Evolutionary conservation across 2,113 vertebrate genomes (phyloP).

Genomic region (Saccopteryx leptura): DNA sequence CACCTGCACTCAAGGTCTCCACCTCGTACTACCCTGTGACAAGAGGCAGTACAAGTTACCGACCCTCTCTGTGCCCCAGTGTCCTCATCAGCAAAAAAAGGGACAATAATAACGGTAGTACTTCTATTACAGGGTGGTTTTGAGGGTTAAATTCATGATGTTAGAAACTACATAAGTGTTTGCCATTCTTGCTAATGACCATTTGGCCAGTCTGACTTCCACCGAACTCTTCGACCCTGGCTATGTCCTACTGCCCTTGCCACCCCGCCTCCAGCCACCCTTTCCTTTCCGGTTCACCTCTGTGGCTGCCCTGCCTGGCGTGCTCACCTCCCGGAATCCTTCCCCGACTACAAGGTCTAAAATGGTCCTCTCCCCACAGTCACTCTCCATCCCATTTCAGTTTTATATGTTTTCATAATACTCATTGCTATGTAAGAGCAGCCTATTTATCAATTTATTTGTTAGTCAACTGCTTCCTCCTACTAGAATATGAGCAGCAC

Average conservation of each 20-base stretch:
- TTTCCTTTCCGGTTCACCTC: background rate
- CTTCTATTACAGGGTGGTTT: background rate
- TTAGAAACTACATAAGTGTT: background rate
- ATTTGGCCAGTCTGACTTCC: background rate
- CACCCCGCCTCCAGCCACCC: background rate
- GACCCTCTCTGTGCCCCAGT: background rate
- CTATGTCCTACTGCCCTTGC: accelerated
- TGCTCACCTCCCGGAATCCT: background rate
- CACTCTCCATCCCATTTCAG: background rate
- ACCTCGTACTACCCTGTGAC: background rate
- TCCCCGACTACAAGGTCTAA: background rate
- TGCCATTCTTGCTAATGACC: background rate
- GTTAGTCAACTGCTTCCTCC: background rate
- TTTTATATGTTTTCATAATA: background rate
- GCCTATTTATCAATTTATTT: background rate
- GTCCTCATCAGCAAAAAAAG: slow-evolving; percentile 7
- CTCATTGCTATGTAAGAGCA: background rate
- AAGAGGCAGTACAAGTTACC: background rate
- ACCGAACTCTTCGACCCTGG: background rate
- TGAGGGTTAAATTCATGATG: background rate
- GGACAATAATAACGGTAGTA: background rate
- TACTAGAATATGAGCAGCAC: background rate
- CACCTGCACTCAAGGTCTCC: background rate
- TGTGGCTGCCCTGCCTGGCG: background rate
- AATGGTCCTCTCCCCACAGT: background rate